Evolutionary conservation across 2,113 vertebrate genomes (phyloP).

Genomic region (Burhinus oedicnemus): DNA sequence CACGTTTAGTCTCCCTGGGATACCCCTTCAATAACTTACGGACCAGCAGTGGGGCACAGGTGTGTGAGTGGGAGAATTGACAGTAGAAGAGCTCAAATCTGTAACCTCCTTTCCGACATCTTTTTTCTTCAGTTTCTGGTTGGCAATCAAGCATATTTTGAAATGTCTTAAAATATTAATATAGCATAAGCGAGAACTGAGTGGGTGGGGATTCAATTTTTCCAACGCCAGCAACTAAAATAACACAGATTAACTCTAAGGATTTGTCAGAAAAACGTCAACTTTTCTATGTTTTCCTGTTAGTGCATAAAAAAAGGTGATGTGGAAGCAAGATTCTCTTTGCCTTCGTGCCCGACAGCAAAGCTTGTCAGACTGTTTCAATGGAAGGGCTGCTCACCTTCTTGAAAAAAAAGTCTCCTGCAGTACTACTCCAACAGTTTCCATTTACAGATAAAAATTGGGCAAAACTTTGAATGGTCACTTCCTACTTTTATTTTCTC

Average conservation of each 20-base stretch:
- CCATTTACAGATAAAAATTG: not conserved
- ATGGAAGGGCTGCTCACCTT: not conserved
- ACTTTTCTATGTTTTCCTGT: slow-evolving; percentile 27
- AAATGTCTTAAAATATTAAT: slow-evolving; percentile 55
- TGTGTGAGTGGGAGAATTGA: not conserved
- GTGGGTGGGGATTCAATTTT: slow-evolving; percentile 20
- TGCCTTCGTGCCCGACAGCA: not conserved
- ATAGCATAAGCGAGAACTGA: not conserved
- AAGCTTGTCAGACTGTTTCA: not conserved
- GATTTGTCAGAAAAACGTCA: slow-evolving; percentile 20
- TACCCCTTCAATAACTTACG: not conserved
- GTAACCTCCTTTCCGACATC: not conserved
- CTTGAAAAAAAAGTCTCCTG: not conserved
- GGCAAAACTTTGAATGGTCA: not conserved
- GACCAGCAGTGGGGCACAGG: not conserved
- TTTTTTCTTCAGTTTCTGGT: not conserved
- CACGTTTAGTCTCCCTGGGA: not conserved
- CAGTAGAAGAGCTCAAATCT: not conserved
- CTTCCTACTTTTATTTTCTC: not conserved
- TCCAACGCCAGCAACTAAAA: not conserved
- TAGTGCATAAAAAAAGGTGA: not conserved
- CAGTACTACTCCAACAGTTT: not conserved
- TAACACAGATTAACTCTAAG: slow-evolving; percentile 25
- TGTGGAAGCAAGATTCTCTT: not conserved
- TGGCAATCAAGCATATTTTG: slow-evolving; percentile 21